Conservation (phyloP, 1,140 invertebrate genomes). For the Nephila pilipes region DNA sequence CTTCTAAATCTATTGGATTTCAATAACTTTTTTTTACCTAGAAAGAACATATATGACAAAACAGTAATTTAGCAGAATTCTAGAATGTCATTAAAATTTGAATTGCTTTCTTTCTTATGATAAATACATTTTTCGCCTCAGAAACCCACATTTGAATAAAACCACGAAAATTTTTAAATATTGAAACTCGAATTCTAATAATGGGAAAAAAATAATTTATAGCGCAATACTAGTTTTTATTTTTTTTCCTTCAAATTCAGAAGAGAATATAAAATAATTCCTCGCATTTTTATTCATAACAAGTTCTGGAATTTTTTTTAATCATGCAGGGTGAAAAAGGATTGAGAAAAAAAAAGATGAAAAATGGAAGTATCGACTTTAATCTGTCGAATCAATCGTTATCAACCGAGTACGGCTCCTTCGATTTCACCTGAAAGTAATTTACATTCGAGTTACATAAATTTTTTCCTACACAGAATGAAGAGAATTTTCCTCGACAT, state of each 20-base stretch:
- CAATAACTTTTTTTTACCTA: no score
- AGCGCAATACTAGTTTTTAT: neutral
- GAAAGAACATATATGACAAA: no score
- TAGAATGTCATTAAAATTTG: no score
- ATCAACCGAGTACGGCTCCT: neutral
- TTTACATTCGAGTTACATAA: slow-evolving; percentile 12
- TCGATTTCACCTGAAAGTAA: neutral
- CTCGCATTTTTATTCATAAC: neutral
- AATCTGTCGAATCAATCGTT: neutral
- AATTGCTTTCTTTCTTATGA: no score
- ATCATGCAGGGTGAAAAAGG: neutral
- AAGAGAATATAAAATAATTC: neutral
- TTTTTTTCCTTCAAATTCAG: neutral
- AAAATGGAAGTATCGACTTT: neutral
- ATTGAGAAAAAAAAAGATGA: neutral
- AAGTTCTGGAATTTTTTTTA: neutral
- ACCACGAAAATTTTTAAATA: neutral
- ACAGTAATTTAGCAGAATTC: no score
- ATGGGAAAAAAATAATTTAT: neutral
- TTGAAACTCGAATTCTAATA: neutral
- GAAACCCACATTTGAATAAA: neutral
- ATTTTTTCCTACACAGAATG: neutral
- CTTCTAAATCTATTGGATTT: no score
- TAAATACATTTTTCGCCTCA: no score
- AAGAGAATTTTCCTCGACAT: neutral